A percentile compares a stretch with the other conserved stretches of the same genome.
phyloP scores from a whole-genome alignment of 2,888 invertebrate species.

The Rhamphomyia laevipes region DNA sequence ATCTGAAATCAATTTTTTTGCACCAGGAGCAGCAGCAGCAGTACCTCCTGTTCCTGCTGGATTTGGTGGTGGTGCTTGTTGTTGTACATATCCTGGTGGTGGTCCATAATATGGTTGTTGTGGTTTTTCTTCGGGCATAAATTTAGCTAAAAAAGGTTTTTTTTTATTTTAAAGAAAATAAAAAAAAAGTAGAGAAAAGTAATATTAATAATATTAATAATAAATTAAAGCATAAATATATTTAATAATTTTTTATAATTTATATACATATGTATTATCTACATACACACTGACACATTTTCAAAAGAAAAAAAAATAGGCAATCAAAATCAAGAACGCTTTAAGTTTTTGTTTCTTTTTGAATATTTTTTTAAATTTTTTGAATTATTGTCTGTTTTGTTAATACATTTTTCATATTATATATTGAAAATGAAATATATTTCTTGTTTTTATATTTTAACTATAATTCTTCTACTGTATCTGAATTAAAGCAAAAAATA shows the following conservation, averaged over 20 bases:
- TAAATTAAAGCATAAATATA: not conserved
- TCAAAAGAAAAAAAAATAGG: too few relatives aligned
- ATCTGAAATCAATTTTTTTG: not conserved
- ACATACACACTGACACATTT: too few relatives aligned
- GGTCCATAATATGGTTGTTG: slow-evolving; percentile 30
- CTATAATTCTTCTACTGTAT: too few relatives aligned
- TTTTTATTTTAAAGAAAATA: not conserved
- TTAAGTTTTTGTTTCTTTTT: too few relatives aligned
- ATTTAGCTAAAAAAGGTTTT: not conserved
- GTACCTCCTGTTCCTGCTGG: slow-evolving; percentile 42
- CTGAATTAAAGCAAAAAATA: too few relatives aligned
- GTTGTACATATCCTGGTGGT: slow-evolving; percentile 38
- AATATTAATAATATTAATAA: not conserved
- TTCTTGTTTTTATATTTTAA: too few relatives aligned
- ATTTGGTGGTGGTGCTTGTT: slow-evolving; percentile 37
- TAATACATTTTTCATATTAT: too few relatives aligned
- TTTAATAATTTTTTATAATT: not conserved
- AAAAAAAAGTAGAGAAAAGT: not conserved
- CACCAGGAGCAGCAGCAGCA: not conserved
- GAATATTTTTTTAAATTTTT: too few relatives aligned
- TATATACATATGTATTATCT: not conserved
- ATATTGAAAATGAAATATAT: too few relatives aligned
- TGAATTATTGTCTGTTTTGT: too few relatives aligned
- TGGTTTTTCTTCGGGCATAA: slow-evolving; percentile 26
- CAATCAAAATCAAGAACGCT: too few relatives aligned